Conservation (phyloP, 2,113 vertebrate species). For the Microcebus ravelobensis region DNA sequence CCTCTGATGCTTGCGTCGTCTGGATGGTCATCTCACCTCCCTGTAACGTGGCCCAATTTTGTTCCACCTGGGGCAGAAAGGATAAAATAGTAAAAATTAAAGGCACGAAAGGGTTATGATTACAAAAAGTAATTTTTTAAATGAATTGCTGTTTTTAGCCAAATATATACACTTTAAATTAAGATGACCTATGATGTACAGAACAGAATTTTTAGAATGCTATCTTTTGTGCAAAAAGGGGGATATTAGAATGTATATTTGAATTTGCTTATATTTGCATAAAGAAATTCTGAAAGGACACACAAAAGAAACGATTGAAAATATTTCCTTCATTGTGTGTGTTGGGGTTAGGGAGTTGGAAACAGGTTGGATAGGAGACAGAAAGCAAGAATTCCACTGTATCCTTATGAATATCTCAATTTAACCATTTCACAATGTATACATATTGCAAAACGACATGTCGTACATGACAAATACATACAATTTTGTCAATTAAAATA, state of each 20-base stretch:
- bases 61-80: constrained; percentile 85
- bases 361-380: neutral
- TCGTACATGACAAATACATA: neutral
- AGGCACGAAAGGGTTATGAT: neutral
- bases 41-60: constrained; percentile 97
- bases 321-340: neutral
- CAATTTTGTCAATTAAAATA: neutral
- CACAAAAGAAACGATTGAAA: constrained; percentile 14
- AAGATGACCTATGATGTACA: neutral
- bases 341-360: neutral
- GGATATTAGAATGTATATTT: neutral
- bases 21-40: constrained; percentile 99
- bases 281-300: constrained; percentile 37
- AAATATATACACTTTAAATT: neutral
- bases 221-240: neutral
- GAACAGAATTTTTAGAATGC: constrained; percentile 11
- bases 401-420: neutral
- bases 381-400: neutral
- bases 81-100: neutral
- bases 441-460: neutral
- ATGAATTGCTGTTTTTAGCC: neutral
- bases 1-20: constrained; percentile 96
- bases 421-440: neutral
- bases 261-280: constrained; percentile 26
- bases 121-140: constrained; percentile 30